A percentile compares a stretch with the other conserved stretches of the same genome.
Conservation (phyloP, 1,140 invertebrate species). For the Microplitis mediator region DNA sequence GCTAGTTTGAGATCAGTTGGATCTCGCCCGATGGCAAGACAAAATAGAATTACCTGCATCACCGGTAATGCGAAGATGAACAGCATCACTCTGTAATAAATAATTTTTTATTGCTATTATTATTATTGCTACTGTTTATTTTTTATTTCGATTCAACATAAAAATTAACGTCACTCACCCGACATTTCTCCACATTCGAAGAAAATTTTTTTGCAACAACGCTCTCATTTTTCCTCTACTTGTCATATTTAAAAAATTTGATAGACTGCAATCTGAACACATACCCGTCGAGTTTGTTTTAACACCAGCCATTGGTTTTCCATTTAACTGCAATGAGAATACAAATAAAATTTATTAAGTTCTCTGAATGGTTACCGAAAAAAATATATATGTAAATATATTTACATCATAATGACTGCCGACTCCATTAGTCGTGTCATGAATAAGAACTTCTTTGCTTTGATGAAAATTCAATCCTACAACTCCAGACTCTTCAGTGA, state of each 20-base stretch:
- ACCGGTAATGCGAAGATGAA: slow-evolving; percentile 93
- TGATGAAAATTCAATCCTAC: slow-evolving; percentile 87
- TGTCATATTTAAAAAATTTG: slow-evolving; percentile 66
- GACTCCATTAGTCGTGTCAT: slow-evolving; percentile 74
- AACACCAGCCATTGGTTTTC: slow-evolving; percentile 62
- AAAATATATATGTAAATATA: background rate
- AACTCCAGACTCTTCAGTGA: slow-evolving; percentile 82
- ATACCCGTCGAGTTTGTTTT: slow-evolving; percentile 60
- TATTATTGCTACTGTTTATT: background rate
- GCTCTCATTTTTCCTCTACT: slow-evolving; percentile 76
- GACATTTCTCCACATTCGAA: slow-evolving; percentile 91
- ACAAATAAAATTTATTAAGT: background rate
- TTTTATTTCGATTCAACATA: background rate
- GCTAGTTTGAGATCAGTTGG: slow-evolving; percentile 84
- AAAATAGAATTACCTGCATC: slow-evolving; percentile 94
- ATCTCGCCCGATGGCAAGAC: slow-evolving; percentile 89
- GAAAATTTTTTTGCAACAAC: slow-evolving; percentile 89
- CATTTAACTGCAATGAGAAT: slow-evolving; percentile 61
- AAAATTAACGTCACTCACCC: slow-evolving; percentile 61
- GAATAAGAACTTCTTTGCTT: slow-evolving; percentile 84
- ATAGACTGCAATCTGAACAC: slow-evolving; percentile 65
- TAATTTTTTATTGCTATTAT: background rate
- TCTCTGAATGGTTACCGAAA: too few species aligned
- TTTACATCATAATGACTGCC: slow-evolving; percentile 61
- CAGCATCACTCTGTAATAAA: slow-evolving; percentile 75